Evolutionary conservation across 2,888 invertebrate genomes (phyloP), one percentile per base, ranked within the genome.

Genomic region (Tetramorium bicarinatum): DNA sequence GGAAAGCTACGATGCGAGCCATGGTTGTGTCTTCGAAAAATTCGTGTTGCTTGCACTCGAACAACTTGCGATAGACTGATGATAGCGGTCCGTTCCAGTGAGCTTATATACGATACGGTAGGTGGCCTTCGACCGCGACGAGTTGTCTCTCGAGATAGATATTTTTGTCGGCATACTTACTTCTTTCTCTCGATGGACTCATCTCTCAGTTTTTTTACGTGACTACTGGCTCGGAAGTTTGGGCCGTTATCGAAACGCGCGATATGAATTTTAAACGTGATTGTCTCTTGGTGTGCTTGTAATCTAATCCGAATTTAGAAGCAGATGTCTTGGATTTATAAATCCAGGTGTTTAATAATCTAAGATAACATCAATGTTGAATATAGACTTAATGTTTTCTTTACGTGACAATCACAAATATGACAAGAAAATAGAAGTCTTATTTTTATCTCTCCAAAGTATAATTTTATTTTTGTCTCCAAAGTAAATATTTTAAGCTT

Each of bases 51-150:
- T 82, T 52, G 29, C 15, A n/a, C n/a, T 72, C 38, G 18, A 4
- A 25, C 29, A 62, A 11, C 61, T 80, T 41, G 25, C 41, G n/a
- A 41, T 59, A 29, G 25, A 82, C 72, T 81, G 86, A 77, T 81
- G 61, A 21, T 61, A 59, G 25, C 9, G 11, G 13, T 15, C 29
- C 29, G 41, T 15, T n/a, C 9, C 11, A 7, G 2, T 6, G 38
- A 25, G 79, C 76, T 89, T 89, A 74, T 89, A 89, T 89, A 89
- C 75, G n/a, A 69, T n/a, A 34, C 29, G 38, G 34, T 18, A 21
- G 25, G 7, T n/a, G 84, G 54, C 80, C 87, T 85, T 82, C 81
- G 34, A 15, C n/a, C 29, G 9, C 47, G 61, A 59, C 61, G n/a
- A 18, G 25, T 47, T 38, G 49, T 18, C 15, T 64, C 59, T 59